Evolutionary conservation across 2,888 invertebrate species (phyloP), one percentile per base, ranked within the genome.

Genomic region (Coleophora deauratella): DNA sequence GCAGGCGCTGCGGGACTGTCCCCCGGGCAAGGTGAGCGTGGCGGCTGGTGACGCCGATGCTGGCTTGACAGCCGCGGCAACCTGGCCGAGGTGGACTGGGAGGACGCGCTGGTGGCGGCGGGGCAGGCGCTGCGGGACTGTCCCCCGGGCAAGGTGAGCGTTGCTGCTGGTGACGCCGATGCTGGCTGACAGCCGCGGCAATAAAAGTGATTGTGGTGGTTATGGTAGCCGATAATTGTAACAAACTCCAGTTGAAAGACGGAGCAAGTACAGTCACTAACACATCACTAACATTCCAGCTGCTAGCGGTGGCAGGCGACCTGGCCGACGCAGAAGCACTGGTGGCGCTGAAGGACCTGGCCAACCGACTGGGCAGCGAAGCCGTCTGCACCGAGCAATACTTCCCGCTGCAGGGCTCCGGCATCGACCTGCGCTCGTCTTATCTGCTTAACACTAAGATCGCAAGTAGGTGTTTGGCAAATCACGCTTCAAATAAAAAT

Each of bases 361-460:
- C 97, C 39, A 98, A 99, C 75, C 88, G 88, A 15, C 84, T 97
- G 27, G 97, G 96, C 28, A 93, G 94, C 11, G 98, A 99, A 72
- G 80, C 87, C 28, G 76, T 95, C 0, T 97, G 93, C 73, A 98
- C 98, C 0, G 99, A 99, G 77, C 94, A 96, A 66, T 89, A 89
- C 56, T 97, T 97, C 85, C 96, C 97, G n/a, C 70, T 87, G 43
- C 88, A 89, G 48, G 93, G 92, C 44, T 87, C 91, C 32, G 94
- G 96, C 41, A 94, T 92, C 33, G 98, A 98, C 75, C 82, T 97
- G 28, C 87, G 99, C 44, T 94, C 96, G 9, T 97, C 93, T 57
- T 99, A 99, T 73, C 75, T 99, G 38, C 85, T 98, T 46, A 99
- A 99, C 79, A 93, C 94, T 37, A 91, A 90, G 60, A 98, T 99